phyloP scores from a whole-genome alignment of 2,797 vertebrate species.

The Geotrypetes seraphini region DNA sequence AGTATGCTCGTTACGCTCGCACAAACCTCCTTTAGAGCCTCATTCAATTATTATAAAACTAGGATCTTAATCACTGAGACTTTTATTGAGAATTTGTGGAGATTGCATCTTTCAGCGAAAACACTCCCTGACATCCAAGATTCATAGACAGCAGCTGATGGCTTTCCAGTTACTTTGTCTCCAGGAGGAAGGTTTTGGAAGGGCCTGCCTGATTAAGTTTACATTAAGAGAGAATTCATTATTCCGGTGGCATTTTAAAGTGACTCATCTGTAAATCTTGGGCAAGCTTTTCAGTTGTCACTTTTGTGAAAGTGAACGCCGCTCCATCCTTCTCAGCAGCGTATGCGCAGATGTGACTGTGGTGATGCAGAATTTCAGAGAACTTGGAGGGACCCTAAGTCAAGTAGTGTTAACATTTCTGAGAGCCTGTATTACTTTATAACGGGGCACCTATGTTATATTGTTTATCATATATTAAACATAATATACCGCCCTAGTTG shows the following conservation, averaged over 20 bases:
- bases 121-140: background rate
- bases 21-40: background rate
- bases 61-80: conserved; percentile 2
- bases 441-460: too few species aligned
- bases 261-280: conserved; percentile 5
- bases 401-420: too few species aligned
- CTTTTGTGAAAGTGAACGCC: too few species aligned
- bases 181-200: background rate
- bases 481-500: too few species aligned
- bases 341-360: too few species aligned
- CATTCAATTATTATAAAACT: conserved; percentile 9
- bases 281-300: too few species aligned
- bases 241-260: background rate
- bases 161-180: conserved; percentile 4
- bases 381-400: too few species aligned
- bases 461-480: too few species aligned
- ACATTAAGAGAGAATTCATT: background rate
- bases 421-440: too few species aligned
- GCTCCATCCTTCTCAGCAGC: too few species aligned
- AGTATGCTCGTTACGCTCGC: too few species aligned
- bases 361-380: too few species aligned
- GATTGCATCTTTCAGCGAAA: background rate
- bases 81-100: conserved; percentile 1
- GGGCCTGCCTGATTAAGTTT: conserved; percentile 1
- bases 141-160: background rate